Conservation (phyloP, 2,113 vertebrate species). For the Oreocharis arfaki region DNA sequence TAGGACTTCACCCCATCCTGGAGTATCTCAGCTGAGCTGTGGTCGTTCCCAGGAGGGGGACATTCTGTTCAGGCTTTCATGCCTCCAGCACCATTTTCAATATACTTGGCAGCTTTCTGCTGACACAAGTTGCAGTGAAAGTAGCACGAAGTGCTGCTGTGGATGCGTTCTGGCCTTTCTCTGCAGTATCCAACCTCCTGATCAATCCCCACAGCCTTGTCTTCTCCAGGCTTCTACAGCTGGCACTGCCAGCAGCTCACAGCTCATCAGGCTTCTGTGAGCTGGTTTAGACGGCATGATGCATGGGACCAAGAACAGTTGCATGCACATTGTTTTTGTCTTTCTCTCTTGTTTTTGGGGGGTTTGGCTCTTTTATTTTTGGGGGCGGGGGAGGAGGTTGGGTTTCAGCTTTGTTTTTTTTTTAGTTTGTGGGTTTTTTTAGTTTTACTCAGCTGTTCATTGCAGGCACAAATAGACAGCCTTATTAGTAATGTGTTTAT, state of each 20-base stretch:
- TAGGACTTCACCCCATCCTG: neutral
- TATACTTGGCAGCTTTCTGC: neutral
- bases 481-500: neutral
- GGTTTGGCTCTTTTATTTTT: neutral
- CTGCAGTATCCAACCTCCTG: neutral
- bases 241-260: neutral
- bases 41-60: fast-evolving
- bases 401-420: neutral
- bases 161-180: neutral
- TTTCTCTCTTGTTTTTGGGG: no score
- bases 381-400: neutral
- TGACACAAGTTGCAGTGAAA: neutral
- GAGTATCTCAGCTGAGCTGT: neutral
- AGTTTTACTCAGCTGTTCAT: neutral
- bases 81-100: neutral
- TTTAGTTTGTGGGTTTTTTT: neutral
- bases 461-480: neutral
- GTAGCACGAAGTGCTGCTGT: neutral
- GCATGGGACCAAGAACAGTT: neutral
- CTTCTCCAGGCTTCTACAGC: neutral
- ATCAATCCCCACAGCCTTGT: neutral
- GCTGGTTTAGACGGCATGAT: neutral
- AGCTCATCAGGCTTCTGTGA: neutral
- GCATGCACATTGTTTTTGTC: neutral
- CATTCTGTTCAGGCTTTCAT: neutral